Evolutionary conservation across 2,888 invertebrate species (phyloP), one percentile per base, ranked within the genome.

Genomic region (Abscondita cerata): DNA sequence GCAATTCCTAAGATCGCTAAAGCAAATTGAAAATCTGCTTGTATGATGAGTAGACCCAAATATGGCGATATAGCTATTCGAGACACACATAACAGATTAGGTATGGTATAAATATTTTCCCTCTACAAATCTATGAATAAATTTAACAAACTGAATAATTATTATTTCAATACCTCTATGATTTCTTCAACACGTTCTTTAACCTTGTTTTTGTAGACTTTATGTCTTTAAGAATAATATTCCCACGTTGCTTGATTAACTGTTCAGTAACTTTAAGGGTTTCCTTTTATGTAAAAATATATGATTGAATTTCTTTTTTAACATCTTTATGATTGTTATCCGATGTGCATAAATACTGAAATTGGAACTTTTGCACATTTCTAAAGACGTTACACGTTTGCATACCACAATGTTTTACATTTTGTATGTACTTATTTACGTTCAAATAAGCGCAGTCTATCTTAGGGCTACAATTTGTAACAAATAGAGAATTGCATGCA

Each of bases 101-200:
- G 98, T 71, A 98, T 85, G 0, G 98, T 99, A 78, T 91, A 90
- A 40, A 96, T 87, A 80, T 96, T 96, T 83, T 98, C 97, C 69
- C 85, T 87, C 83, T 88, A 71, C 64, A 81, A 80, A 25, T 13
- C 13, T 31, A 38, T 51, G 51, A 48, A 52, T 56, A 55, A 47
- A 38, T 46, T 41, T 48, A 15, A 19, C 12, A 41, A 38, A 34
- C 20, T 34, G 20, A 3, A 16, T 18, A 19, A 13, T 25, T 19
- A 18, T 2, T 12, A 12, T 11, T 1, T 11, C 6, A 38, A 13
- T 33, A 87, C 90, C 81, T 90, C 92, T 65, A 92, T 88, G 68
- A 90, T 89, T 78, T 87, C 88, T 75, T 90, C 91, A 69, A 93
- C 84, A 75, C 85, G 88, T 71, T 88, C 89, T 74, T 86, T 88